phyloP scores from a whole-genome alignment of 1,140 invertebrate genomes.

The Arion vulgaris region DNA sequence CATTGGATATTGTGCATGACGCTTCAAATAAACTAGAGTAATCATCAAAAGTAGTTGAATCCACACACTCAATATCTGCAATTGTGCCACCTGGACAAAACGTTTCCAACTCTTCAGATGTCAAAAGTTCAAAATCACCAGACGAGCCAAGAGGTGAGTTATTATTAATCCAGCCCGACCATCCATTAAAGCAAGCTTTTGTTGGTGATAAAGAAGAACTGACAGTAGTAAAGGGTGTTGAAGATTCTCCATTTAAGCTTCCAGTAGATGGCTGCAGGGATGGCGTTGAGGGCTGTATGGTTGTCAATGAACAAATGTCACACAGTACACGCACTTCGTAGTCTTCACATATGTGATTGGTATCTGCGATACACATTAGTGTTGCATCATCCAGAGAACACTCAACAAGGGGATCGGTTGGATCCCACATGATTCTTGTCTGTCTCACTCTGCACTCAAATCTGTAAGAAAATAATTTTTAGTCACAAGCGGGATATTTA shows the following conservation, averaged over 20 bases:
- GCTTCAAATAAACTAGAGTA: conserved; percentile 50
- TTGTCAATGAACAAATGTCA: conserved; percentile 62
- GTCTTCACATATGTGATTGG: conserved; percentile 73
- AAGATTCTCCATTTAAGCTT: not conserved
- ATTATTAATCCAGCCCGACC: conserved; percentile 54
- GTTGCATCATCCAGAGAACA: conserved; percentile 81
- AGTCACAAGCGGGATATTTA: not conserved
- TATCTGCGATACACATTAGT: conserved; percentile 77
- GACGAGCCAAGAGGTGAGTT: conserved; percentile 35
- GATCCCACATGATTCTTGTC: conserved; percentile 18
- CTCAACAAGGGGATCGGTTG: conserved; percentile 75
- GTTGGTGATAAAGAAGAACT: not conserved
- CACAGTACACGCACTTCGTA: conserved; percentile 84
- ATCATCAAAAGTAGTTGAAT: conserved; percentile 43
- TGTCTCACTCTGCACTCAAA: conserved; percentile 25
- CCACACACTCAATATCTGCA: conserved; percentile 52
- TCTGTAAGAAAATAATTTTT: not conserved
- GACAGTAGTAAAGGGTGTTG: not conserved
- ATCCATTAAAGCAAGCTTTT: conserved; percentile 27
- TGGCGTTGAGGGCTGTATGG: conserved; percentile 12
- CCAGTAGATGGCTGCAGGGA: conserved; percentile 11
- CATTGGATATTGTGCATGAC: conserved; percentile 48
- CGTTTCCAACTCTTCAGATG: conserved; percentile 35
- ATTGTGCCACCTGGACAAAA: conserved; percentile 56
- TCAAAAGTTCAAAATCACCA: conserved; percentile 52